Base-by-base conservation (phyloP, 1,140 invertebrate species). In the Drosophila kikkawai region DNA sequence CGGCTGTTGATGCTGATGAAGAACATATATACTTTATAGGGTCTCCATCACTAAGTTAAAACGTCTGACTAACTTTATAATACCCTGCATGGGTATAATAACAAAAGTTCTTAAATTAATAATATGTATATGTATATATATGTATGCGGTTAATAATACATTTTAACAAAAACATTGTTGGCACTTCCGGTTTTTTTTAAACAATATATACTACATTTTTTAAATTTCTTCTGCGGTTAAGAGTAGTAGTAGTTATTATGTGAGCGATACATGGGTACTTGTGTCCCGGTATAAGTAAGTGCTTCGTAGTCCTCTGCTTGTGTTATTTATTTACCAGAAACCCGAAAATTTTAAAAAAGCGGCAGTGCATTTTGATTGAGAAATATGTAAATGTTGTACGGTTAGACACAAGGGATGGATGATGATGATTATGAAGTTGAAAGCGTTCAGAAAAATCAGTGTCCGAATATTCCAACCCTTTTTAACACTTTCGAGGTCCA, bases 391-490 rank as follows among this genome's bases (percentile, higher is more conserved):
- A 80, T 75, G 41, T 57, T 51, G 32, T 26, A 32, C 7, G 45
- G 37, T n/a, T n/a, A 39, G 36, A 11, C 53, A 32, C 53, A 7
- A n/a, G 70, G 70, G 67, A 60, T 22, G 22, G 22, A 22, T 74
- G 67, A 37, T 22, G 53, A 50, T 73, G 69, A 15, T 37, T 17
- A 26, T 15, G 51, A 37, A 55, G 36, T 36, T 15, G 11, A 51
- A 42, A 42, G 29, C 45, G 32, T n/a, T 71, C 34, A 12, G 42
- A 57, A 73, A 55, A 73, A 73, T 82, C 84, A 83, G 48, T 83
- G 85, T 75, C 66, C 80, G 80, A 90, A 61, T 74, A 71, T 71
- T 56, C 19, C 80, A 84, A 87, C 85, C 84, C 84, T 56, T 56
- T 80, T 90, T 56, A 37, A 51, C 70, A 73, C 29, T 37, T 51